These are phyloP conservation scores for Helicolenus hilgendorfi DNA, from an alignment of 2,797 vertebrate species.

Conservation along the genomic window DNA sequence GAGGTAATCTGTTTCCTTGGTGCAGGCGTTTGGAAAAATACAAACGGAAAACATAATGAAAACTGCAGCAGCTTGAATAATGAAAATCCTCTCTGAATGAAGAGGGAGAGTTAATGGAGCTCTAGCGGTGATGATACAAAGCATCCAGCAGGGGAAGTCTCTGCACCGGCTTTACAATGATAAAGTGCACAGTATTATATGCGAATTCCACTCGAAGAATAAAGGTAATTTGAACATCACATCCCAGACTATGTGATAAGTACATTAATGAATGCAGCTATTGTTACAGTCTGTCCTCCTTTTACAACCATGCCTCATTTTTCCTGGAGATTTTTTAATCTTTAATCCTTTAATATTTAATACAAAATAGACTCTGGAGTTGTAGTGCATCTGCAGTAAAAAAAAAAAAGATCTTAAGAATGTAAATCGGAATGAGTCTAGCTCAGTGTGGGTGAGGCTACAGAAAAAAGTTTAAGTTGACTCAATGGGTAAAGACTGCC, in stretches of 20 bases:
- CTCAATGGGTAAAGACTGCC: constrained; percentile 81
- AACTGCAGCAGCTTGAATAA: constrained; percentile 71
- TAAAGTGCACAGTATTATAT: background rate
- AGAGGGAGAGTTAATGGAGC: constrained; percentile 61
- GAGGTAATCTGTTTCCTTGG: constrained; percentile 57
- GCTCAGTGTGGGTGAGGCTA: constrained; percentile 49
- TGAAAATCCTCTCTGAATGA: constrained; percentile 64
- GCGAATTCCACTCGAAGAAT: constrained; percentile 4
- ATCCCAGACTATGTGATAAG: background rate
- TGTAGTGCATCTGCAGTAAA: constrained; percentile 26
- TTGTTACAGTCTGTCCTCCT: constrained; percentile 4
- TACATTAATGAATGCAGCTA: constrained; percentile 15
- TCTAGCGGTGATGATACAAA: constrained; percentile 41
- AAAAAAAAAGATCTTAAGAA: constrained; percentile 28
- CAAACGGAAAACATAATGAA: constrained; percentile 62
- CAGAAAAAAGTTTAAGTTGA: constrained; percentile 15
- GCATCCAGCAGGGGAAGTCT: constrained; percentile 13
- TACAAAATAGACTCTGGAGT: constrained; percentile 19
- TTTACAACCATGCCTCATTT: background rate
- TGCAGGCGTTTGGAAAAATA: constrained; percentile 57
- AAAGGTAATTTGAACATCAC: constrained; percentile 1
- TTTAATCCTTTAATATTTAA: constrained; percentile 49
- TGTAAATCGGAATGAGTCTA: constrained; percentile 17
- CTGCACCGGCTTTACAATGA: background rate
- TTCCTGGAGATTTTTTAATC: constrained; percentile 24